Evolutionary conservation across 64 coral and sea anemone genomes (phyloP).

Genomic region (Dendrophyllia cribrosa): DNA sequence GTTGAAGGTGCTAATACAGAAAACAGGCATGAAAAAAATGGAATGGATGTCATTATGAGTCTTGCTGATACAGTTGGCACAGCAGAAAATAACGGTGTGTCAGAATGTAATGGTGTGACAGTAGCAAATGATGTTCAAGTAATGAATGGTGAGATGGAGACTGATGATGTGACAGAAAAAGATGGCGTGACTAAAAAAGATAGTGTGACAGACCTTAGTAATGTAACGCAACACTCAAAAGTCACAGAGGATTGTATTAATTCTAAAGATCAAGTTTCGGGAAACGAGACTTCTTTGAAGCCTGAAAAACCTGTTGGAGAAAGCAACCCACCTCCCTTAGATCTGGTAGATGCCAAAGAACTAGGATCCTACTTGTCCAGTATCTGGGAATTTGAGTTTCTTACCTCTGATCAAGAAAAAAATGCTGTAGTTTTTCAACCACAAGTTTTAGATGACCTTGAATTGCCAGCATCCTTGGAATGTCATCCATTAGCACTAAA

Average conservation of each 20-base stretch:
- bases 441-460: slow-evolving; percentile 23
- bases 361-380: slow-evolving; percentile 67
- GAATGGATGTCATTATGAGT: slow-evolving; percentile 61
- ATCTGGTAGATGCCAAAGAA: slow-evolving; percentile 68
- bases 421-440: slow-evolving; percentile 45
- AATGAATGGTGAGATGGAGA: not conserved
- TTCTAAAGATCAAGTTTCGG: not conserved
- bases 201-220: not conserved
- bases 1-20: slow-evolving; percentile 6
- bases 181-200: not conserved
- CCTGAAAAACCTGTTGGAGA: not conserved
- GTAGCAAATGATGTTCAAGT: not conserved
- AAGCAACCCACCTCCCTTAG: not conserved
- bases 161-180: not conserved
- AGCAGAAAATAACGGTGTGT: not conserved
- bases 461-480: slow-evolving; percentile 60
- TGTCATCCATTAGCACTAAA: slow-evolving; percentile 78
- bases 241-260: not conserved
- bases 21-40: slow-evolving; percentile 15
- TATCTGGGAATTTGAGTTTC: slow-evolving; percentile 83
- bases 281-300: not conserved
- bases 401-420: slow-evolving; percentile 84
- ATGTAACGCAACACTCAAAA: not conserved
- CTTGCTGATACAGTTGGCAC: not conserved
- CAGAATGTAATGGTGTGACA: not conserved